A percentile compares a stretch with the other conserved stretches of the same genome.
phyloP scores from a whole-genome alignment of 1,140 invertebrate species.

The Caenorhabditis briggsae region DNA sequence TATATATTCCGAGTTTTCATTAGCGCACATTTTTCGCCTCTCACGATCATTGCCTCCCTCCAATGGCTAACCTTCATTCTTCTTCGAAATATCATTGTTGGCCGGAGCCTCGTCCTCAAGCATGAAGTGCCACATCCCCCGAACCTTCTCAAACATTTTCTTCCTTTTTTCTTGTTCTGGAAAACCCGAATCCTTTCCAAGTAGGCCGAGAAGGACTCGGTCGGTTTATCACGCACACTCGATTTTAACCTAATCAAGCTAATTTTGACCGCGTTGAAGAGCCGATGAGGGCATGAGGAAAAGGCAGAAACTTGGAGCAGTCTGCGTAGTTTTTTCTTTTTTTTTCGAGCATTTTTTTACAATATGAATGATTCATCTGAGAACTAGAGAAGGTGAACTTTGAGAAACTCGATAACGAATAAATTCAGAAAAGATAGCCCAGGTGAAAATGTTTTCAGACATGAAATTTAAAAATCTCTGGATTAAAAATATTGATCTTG shows the following conservation, averaged over 20 bases:
- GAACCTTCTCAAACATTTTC: neutral
- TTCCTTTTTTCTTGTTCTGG: neutral
- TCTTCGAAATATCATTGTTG: constrained; percentile 34
- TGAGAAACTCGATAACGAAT: too few species aligned
- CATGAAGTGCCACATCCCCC: neutral
- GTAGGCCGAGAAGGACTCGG: neutral
- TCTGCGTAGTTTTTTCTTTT: neutral
- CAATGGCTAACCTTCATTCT: constrained; percentile 16
- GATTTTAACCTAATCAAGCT: constrained; percentile 37
- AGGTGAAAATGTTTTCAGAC: constrained; percentile 5
- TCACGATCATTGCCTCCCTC: neutral
- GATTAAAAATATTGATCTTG: neutral
- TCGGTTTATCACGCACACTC: constrained; percentile 28
- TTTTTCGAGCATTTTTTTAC: neutral
- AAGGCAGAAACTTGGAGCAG: neutral
- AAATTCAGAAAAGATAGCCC: neutral
- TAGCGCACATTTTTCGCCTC: neutral
- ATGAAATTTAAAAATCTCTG: constrained; percentile 14
- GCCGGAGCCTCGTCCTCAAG: neutral
- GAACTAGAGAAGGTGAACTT: neutral
- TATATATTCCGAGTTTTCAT: constrained; percentile 40
- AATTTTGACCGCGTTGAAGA: neutral
- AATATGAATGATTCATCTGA: too few species aligned
- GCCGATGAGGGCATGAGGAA: neutral
- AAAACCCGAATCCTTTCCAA: neutral